Percentiles rank a stretch among this genome's conserved stretches.
These are phyloP conservation scores for Drosophila burlai DNA, from an alignment of 1,140 invertebrate species.

Conservation along the genomic window DNA sequence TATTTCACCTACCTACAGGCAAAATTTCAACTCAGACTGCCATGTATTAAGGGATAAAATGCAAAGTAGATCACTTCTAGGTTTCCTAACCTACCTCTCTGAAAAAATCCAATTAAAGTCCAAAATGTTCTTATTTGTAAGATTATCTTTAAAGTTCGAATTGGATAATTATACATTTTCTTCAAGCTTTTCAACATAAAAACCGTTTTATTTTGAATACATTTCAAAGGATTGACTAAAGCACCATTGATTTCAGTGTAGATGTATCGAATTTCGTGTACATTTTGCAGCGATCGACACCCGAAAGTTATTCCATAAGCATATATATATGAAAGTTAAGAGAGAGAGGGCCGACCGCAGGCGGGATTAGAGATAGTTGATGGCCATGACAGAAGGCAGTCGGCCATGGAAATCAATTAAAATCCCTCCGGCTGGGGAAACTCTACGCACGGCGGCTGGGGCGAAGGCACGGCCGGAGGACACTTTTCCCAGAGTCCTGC, in stretches of 20 bases:
- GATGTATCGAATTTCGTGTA: constrained; percentile 7
- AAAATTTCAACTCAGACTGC: neutral
- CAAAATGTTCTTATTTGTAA: no score
- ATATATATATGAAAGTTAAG: constrained; percentile 23
- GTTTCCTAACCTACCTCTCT: neutral
- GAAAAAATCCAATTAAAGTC: neutral
- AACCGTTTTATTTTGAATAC: neutral
- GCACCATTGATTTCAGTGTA: neutral
- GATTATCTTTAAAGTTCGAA: no score
- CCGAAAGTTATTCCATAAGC: constrained; percentile 28
- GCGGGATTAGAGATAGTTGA: constrained; percentile 45
- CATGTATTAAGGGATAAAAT: no score
- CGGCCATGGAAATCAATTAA: constrained; percentile 84
- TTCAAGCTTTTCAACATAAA: neutral
- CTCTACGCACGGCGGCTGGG: constrained; percentile 19
- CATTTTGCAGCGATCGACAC: neutral
- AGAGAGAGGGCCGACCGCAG: constrained; percentile 16
- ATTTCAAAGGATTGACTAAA: neutral
- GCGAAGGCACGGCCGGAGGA: neutral
- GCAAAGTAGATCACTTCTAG: no score
- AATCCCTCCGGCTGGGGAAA: constrained; percentile 69
- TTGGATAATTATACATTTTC: neutral
- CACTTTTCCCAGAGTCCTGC: constrained; percentile 45
- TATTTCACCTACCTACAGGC: no score
- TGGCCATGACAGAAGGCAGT: constrained; percentile 76